Percentiles rank a stretch among this genome's conserved stretches.
Conservation (phyloP, 2,113 vertebrate genomes). For the Chrysochloris asiatica region DNA sequence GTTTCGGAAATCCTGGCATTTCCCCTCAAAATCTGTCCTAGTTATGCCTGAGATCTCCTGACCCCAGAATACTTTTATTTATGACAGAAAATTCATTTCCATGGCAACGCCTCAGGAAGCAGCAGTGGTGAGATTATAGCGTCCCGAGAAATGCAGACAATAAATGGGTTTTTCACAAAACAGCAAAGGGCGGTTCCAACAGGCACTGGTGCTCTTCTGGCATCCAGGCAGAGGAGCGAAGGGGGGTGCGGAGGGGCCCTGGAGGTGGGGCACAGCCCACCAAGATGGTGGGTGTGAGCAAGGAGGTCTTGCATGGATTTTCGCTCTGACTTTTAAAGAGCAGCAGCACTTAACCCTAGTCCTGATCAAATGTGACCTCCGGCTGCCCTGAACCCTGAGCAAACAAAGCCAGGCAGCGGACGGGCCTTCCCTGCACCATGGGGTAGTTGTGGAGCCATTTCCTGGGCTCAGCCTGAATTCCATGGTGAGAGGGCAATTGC, state of each 20-base stretch:
- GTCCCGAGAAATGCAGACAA: conserved; percentile 81
- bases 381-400: neutral
- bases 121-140: conserved; percentile 82
- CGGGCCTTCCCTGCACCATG: neutral
- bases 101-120: conserved; percentile 87
- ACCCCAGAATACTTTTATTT: conserved; percentile 89
- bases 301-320: rapidly evolving
- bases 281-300: neutral
- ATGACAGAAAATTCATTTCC: conserved; percentile 86
- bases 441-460: neutral
- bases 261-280: neutral
- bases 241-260: neutral
- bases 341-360: no score
- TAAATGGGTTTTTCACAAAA: conserved; percentile 68
- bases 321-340: neutral
- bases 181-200: conserved; percentile 14
- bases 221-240: no score
- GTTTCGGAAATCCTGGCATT: conserved; percentile 77
- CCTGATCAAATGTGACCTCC: neutral
- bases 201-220: neutral
- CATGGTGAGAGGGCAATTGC: neutral
- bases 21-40: conserved; percentile 83
- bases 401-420: neutral
- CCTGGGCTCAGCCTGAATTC: neutral
- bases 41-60: conserved; percentile 83